Evolutionary conservation across 2,888 invertebrate species (phyloP).

Genomic region (Thalpophila matura): DNA sequence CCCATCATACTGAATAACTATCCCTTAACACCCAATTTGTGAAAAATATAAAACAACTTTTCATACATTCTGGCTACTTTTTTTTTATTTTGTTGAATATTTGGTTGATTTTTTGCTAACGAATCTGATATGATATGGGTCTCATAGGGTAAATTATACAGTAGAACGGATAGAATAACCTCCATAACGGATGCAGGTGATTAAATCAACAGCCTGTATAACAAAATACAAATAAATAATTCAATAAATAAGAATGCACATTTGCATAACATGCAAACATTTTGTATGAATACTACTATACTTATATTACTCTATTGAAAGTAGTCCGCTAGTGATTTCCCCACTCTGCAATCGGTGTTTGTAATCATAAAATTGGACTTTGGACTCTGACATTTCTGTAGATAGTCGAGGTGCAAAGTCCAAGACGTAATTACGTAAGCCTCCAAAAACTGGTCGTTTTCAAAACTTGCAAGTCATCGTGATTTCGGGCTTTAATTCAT

Average conservation of each 20-base stretch:
- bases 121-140: too few relatives aligned
- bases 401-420: slow-evolving; percentile 61
- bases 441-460: slow-evolving; percentile 19
- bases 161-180: too few relatives aligned
- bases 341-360: slow-evolving; percentile 26
- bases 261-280: not conserved
- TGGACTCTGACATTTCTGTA: slow-evolving; percentile 56
- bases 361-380: slow-evolving; percentile 55
- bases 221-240: not conserved
- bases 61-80: too few relatives aligned
- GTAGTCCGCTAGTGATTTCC: slow-evolving; percentile 26
- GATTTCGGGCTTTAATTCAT: slow-evolving; percentile 18
- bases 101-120: too few relatives aligned
- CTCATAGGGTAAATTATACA: too few relatives aligned
- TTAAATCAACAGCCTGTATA: not conserved
- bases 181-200: too few relatives aligned
- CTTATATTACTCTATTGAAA: too few relatives aligned
- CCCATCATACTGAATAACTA: too few relatives aligned
- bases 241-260: not conserved
- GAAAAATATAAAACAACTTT: too few relatives aligned
- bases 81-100: too few relatives aligned
- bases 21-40: too few relatives aligned
- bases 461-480: slow-evolving; percentile 50
- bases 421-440: slow-evolving; percentile 30
- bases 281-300: slow-evolving; percentile 17